Conservation (phyloP, 53 echinoderm and acorn worm genomes). For the Actinopyga echinites region DNA sequence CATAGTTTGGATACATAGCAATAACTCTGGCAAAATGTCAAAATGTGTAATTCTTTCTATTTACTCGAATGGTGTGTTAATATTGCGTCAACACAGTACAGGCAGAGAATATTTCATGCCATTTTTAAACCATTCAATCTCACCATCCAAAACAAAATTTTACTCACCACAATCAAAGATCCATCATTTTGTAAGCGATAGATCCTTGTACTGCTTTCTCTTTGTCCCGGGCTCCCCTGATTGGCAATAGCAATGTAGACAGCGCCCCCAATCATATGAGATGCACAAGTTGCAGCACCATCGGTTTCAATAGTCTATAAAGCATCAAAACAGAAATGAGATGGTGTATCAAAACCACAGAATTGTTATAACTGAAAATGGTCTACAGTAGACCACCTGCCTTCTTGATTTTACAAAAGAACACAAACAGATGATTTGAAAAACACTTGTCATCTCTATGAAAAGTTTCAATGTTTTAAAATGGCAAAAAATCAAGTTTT, state of each 20-base stretch:
- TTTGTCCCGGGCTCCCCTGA: conserved; percentile 67
- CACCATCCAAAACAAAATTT: not conserved
- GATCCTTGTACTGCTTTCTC: conserved; percentile 67
- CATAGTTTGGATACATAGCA: no score
- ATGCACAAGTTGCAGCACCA: conserved; percentile 70
- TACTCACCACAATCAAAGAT: conserved; percentile 73
- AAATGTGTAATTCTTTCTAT: no score
- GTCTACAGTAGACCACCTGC: no score
- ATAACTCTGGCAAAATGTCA: no score
- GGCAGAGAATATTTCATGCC: not conserved
- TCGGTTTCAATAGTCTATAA: conserved; percentile 86
- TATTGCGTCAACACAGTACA: not conserved
- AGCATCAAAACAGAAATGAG: not conserved
- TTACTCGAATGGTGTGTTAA: no score
- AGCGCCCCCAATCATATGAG: conserved; percentile 57
- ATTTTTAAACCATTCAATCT: not conserved
- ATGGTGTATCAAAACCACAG: not conserved
- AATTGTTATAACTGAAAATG: no score
- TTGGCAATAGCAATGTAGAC: conserved; percentile 84
- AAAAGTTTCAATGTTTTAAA: no score
- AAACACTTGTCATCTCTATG: no score
- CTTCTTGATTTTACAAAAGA: no score
- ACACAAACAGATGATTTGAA: no score
- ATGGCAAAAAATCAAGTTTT: no score
- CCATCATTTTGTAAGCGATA: conserved; percentile 68